Percentiles rank a stretch among this genome's conserved stretches.
These are phyloP conservation scores for Procavia capensis DNA, from an alignment of 2,113 vertebrate species.

Conservation along the genomic window DNA sequence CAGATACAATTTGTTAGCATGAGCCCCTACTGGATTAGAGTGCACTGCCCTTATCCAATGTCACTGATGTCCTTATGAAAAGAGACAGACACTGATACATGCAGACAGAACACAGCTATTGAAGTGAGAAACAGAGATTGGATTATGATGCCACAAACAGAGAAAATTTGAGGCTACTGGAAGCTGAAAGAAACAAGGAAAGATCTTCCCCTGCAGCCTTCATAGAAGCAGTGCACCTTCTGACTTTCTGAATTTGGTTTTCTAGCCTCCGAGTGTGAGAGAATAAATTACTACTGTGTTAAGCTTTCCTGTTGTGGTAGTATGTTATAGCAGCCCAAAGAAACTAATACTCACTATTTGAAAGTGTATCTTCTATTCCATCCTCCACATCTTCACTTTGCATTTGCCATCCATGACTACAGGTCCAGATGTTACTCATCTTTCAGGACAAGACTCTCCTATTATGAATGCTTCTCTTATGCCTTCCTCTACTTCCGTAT, in stretches of 20 bases:
- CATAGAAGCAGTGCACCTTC: background rate
- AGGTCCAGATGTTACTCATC: background rate
- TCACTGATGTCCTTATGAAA: background rate
- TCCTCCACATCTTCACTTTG: background rate
- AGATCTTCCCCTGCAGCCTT: background rate
- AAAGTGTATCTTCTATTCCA: background rate
- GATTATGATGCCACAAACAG: background rate
- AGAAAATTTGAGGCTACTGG: background rate
- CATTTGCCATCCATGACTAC: background rate
- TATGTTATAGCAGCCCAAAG: background rate
- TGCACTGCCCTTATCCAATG: background rate
- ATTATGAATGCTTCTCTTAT: background rate
- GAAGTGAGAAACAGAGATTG: background rate
- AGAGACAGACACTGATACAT: background rate
- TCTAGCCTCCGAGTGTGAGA: background rate
- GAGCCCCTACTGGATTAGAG: background rate
- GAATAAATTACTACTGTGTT: background rate
- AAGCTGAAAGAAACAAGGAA: background rate
- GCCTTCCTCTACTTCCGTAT: background rate
- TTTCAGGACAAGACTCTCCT: background rate
- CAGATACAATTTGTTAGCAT: background rate
- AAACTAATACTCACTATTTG: background rate
- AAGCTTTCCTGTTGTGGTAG: background rate
- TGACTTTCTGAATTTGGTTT: background rate
- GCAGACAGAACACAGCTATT: background rate